phyloP scores from a whole-genome alignment of 2,113 vertebrate genomes.

The Pelecanoides urinatrix region DNA sequence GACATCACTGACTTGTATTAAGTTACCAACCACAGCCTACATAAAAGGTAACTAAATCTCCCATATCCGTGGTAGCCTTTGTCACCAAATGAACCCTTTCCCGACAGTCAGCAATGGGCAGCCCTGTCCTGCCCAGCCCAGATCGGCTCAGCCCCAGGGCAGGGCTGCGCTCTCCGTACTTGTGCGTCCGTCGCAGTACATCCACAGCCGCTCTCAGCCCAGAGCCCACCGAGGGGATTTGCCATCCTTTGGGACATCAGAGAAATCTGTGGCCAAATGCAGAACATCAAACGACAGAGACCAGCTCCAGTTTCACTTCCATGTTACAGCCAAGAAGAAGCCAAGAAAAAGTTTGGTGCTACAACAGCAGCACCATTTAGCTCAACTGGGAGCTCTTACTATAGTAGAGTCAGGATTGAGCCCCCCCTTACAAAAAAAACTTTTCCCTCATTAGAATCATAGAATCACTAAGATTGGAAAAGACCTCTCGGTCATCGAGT shows the following conservation, averaged over 20 bases:
- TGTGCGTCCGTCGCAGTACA: background rate
- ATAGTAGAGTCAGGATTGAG: background rate
- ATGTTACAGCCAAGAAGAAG: background rate
- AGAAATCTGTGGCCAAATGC: background rate
- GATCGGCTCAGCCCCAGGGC: accelerated
- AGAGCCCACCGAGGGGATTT: background rate
- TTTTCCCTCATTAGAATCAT: background rate
- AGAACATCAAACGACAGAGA: background rate
- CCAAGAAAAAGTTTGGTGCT: background rate
- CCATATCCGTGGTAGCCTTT: background rate
- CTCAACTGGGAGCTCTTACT: background rate
- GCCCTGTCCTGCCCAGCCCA: background rate
- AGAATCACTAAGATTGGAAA: too few relatives aligned
- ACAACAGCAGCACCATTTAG: background rate
- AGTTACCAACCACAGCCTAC: background rate
- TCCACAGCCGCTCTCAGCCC: background rate
- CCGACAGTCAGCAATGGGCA: background rate
- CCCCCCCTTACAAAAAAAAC: background rate
- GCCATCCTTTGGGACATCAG: background rate
- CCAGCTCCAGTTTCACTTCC: background rate
- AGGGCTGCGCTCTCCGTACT: background rate
- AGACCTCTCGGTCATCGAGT: too few relatives aligned
- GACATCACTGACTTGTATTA: background rate
- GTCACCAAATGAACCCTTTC: background rate
- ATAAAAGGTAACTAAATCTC: background rate